Evolutionary conservation across 2,888 invertebrate genomes (phyloP).

Genomic region (Nycteola revayana): DNA sequence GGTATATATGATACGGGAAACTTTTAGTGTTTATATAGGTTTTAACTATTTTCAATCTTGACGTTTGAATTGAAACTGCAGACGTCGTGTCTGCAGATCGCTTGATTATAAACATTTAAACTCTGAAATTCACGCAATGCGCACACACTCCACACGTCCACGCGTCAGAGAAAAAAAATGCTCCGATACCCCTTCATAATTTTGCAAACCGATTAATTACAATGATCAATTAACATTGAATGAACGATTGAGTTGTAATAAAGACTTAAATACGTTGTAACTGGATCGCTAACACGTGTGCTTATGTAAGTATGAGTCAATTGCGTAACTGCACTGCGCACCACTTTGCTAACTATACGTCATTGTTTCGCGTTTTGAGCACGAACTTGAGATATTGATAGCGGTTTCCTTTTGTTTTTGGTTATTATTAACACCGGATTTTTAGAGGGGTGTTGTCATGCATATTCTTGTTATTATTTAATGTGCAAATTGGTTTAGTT

Average conservation of each 20-base stretch:
- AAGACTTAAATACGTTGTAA: conserved; percentile 27
- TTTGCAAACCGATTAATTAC: conserved; percentile 25
- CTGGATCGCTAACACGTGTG: conserved; percentile 40
- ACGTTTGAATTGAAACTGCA: no score
- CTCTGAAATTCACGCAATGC: no score
- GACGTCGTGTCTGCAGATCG: no score
- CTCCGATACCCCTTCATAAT: conserved; percentile 10
- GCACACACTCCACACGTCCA: not conserved
- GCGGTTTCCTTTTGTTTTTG: conserved; percentile 24
- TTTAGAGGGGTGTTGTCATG: not conserved
- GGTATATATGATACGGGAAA: no score
- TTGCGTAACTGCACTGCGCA: conserved; percentile 36
- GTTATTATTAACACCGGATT: not conserved
- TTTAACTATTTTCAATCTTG: no score
- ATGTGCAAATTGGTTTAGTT: no score
- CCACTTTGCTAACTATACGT: conserved; percentile 40
- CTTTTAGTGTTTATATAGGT: no score
- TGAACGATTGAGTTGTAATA: conserved; percentile 19
- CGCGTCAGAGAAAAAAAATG: no score
- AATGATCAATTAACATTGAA: conserved; percentile 18
- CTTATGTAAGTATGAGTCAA: conserved; percentile 42
- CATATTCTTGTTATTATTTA: no score
- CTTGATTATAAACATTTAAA: no score
- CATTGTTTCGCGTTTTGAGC: conserved; percentile 30
- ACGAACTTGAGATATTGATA: conserved; percentile 30